These are phyloP conservation scores for Phainopepla nitens DNA, from an alignment of 2,113 vertebrate species.

Conservation along the genomic window DNA sequence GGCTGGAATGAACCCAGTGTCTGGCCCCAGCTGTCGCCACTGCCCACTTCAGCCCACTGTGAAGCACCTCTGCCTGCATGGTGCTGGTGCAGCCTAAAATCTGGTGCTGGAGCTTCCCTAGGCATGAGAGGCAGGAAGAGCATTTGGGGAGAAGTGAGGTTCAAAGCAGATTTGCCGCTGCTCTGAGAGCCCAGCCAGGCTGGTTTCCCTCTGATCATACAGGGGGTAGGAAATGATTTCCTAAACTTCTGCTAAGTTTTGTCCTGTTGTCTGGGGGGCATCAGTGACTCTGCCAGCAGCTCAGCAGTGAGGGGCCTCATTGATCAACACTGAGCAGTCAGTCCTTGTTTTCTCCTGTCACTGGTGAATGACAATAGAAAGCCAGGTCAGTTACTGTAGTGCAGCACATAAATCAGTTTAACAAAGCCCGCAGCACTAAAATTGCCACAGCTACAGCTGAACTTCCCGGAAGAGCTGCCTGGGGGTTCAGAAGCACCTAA, in stretches of 20 bases:
- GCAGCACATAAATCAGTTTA: not conserved
- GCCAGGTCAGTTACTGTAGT: not conserved
- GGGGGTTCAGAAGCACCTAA: not conserved
- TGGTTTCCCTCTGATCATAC: not conserved
- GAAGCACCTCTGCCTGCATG: not conserved
- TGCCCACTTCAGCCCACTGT: not conserved
- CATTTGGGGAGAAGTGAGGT: not conserved
- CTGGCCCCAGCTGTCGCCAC: not conserved
- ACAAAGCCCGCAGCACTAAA: not conserved
- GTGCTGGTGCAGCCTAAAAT: not conserved
- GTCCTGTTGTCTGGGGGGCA: not conserved
- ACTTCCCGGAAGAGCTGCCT: not conserved
- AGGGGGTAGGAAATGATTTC: not conserved
- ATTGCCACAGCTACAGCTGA: not conserved
- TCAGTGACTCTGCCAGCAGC: not conserved
- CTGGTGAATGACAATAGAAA: not conserved
- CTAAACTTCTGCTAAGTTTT: not conserved
- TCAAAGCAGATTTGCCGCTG: not conserved
- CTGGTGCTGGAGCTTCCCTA: not conserved
- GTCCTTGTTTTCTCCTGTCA: not conserved
- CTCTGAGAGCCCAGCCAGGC: not conserved
- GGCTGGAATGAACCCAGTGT: fast-evolving
- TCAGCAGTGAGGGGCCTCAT: not conserved
- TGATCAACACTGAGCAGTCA: not conserved
- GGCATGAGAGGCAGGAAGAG: fast-evolving